These are phyloP conservation scores for Sciurus niger DNA, from an alignment of 2,113 vertebrate genomes.

Conservation along the genomic window DNA sequence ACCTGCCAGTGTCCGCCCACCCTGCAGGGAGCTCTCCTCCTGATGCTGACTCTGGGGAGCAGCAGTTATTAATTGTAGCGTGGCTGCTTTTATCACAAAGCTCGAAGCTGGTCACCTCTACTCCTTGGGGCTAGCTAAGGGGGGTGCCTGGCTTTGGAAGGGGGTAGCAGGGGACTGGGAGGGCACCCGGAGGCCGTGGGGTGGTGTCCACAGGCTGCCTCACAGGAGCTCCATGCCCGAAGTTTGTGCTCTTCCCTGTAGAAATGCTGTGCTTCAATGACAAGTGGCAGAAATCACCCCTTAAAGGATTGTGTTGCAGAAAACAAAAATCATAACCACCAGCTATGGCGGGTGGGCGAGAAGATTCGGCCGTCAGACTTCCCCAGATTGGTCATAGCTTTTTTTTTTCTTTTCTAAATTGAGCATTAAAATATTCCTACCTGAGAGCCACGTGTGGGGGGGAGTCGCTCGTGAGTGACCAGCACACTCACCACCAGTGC, in stretches of 20 bases:
- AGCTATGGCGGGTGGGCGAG: not conserved
- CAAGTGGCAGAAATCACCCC: not conserved
- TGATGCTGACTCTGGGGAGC: too few species aligned
- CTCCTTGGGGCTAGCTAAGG: not conserved
- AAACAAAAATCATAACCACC: not conserved
- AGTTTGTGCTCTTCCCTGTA: not conserved
- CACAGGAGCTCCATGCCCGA: not conserved
- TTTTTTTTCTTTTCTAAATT: not conserved
- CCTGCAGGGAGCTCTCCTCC: too few species aligned
- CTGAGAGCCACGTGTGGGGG: not conserved
- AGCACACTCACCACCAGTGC: fast-evolving
- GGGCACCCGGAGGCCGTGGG: not conserved
- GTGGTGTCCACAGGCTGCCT: not conserved
- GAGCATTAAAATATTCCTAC: not conserved
- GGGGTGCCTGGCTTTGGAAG: not conserved
- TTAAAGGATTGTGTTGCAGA: not conserved
- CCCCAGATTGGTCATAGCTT: not conserved
- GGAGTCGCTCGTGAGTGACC: too few species aligned
- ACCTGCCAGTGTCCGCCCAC: too few species aligned
- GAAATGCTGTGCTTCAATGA: not conserved
- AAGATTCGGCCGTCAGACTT: too few species aligned
- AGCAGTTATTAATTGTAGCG: not conserved
- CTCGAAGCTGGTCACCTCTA: not conserved
- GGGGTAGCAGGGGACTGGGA: not conserved
- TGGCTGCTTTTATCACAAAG: not conserved